These are phyloP conservation scores for Listronotus oregonensis DNA, from an alignment of 1,140 invertebrate genomes.

Conservation along the genomic window DNA sequence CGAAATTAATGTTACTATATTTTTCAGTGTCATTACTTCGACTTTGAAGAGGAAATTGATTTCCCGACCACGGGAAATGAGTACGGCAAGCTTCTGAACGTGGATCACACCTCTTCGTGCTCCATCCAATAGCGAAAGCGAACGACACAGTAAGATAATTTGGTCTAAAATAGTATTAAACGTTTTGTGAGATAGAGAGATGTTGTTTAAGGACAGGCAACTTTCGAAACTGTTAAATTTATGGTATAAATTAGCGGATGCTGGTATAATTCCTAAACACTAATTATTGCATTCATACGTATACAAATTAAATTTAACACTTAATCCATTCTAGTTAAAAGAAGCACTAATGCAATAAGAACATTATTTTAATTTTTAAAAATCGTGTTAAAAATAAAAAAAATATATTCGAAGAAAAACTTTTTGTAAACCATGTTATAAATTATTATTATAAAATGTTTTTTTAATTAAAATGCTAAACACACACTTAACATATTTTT, in stretches of 20 bases:
- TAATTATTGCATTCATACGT: too few species aligned
- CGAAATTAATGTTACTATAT: conserved; percentile 27
- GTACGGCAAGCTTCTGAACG: conserved; percentile 42
- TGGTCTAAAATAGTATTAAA: conserved; percentile 19
- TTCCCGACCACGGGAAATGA: conserved; percentile 44
- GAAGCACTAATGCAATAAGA: too few species aligned
- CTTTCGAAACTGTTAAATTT: background rate
- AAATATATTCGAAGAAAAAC: too few species aligned
- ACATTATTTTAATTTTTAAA: too few species aligned
- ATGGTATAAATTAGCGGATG: background rate
- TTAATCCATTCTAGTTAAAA: too few species aligned
- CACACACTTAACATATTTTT: too few species aligned
- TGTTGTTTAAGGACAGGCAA: background rate
- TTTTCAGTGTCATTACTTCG: conserved; percentile 55
- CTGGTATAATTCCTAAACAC: background rate
- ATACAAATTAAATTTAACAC: too few species aligned
- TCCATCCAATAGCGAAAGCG: conserved; percentile 51
- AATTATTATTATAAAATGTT: too few species aligned
- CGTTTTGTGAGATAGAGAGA: background rate
- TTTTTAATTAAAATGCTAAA: too few species aligned
- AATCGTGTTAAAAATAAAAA: too few species aligned
- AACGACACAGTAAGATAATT: background rate
- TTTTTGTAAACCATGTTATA: too few species aligned
- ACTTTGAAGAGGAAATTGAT: conserved; percentile 54
- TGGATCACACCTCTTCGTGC: conserved; percentile 52